These are phyloP conservation scores for Gallinago jamesoni DNA, from an alignment of 2,113 vertebrate species.

Conservation along the genomic window DNA sequence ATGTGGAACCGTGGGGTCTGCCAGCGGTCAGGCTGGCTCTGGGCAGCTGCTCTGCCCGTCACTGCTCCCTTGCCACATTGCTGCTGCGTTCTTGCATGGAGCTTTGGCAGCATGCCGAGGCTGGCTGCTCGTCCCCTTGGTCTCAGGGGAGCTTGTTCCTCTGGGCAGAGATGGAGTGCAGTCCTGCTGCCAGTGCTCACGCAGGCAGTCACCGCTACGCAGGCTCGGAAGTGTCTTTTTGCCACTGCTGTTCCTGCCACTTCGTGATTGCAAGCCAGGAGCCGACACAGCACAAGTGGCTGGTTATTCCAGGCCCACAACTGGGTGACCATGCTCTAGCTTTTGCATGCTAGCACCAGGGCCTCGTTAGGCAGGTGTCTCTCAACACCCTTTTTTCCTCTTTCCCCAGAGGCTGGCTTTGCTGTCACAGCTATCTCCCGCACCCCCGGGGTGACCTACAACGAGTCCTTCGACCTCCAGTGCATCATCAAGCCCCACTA, in stretches of 20 bases:
- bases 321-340: neutral
- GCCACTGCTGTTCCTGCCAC: neutral
- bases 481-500: slow-evolving; percentile 96
- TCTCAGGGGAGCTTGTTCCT: neutral
- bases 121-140: accelerated
- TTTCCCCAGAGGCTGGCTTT: slow-evolving; percentile 86
- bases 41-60: neutral
- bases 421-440: slow-evolving; percentile 93
- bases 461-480: slow-evolving; percentile 92
- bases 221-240: neutral
- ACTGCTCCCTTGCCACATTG: accelerated
- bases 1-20: neutral
- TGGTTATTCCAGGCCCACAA: neutral
- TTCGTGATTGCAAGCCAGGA: neutral
- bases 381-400: neutral
- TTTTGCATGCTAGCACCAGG: neutral
- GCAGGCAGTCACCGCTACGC: neutral
- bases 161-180: accelerated
- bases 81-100: accelerated
- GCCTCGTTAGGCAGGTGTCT: neutral
- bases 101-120: neutral
- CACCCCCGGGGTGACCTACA: slow-evolving; percentile 89
- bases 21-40: accelerated
- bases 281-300: accelerated
- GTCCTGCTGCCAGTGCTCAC: neutral